A percentile compares a stretch with the other conserved stretches of the same genome.
Conservation (phyloP, 1,140 invertebrate genomes). For the Apocrypta bakeri region DNA sequence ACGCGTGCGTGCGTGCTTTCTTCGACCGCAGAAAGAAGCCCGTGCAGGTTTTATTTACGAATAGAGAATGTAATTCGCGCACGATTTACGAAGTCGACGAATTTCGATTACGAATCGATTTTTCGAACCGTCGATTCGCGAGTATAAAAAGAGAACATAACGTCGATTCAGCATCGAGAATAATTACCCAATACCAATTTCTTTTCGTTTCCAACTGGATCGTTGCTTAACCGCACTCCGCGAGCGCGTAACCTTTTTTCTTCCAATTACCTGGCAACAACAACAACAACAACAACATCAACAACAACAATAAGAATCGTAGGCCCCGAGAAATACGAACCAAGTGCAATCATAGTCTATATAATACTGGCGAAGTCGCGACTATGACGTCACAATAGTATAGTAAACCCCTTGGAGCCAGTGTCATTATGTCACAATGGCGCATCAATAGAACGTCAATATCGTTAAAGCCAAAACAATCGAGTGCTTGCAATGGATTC, state of each 20-base stretch:
- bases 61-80: too few relatives aligned
- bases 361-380: too few relatives aligned
- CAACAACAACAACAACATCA: too few relatives aligned
- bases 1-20: too few relatives aligned
- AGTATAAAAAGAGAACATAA: neutral
- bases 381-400: conserved; percentile 27
- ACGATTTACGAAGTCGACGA: neutral
- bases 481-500: too few relatives aligned
- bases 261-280: conserved; percentile 17
- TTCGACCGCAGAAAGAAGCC: too few relatives aligned
- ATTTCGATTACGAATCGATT: neutral
- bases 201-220: neutral
- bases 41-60: too few relatives aligned
- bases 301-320: neutral
- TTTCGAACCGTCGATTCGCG: too few relatives aligned
- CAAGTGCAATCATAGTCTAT: neutral
- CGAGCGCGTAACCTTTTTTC: neutral
- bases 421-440: conserved; percentile 27
- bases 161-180: neutral
- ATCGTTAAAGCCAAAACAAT: neutral
- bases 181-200: neutral
- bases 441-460: neutral
- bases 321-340: neutral
- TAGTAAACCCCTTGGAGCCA: neutral
- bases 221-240: neutral